phyloP scores from a whole-genome alignment of 2,113 vertebrate species.

The Origma solitaria region DNA sequence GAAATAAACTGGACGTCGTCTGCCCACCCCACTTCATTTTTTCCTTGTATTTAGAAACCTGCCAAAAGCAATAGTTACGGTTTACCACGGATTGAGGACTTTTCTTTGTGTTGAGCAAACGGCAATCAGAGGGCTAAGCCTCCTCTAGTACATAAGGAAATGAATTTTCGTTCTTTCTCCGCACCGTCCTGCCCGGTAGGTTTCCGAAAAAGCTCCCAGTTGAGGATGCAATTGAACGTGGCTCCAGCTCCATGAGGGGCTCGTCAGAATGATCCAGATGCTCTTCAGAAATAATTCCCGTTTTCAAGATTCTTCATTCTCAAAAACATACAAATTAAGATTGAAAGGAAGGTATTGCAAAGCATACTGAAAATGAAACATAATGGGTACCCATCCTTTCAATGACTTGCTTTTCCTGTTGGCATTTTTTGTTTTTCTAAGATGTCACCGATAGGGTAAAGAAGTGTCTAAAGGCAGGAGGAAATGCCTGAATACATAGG shows the following conservation, averaged over 20 bases:
- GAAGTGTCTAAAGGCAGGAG: not conserved
- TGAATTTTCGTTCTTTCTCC: not conserved
- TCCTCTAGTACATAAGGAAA: not conserved
- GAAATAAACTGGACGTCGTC: not conserved
- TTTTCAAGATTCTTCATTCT: not conserved
- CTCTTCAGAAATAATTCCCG: not conserved
- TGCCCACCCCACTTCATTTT: accelerated
- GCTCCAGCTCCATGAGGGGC: not conserved
- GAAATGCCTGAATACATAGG: not conserved
- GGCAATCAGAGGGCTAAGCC: not conserved
- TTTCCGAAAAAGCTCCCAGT: not conserved
- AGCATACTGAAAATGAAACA: not conserved
- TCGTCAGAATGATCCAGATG: not conserved
- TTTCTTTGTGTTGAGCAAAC: not conserved
- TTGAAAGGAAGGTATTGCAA: not conserved
- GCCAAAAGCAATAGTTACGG: not conserved
- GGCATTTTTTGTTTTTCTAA: not conserved
- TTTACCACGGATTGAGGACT: not conserved
- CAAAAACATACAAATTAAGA: not conserved
- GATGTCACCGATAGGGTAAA: accelerated
- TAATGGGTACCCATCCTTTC: not conserved
- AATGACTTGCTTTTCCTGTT: not conserved
- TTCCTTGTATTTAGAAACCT: not conserved
- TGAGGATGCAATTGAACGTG: not conserved
- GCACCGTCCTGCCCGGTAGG: accelerated